Percentiles rank a stretch among this genome's conserved stretches.
phyloP scores from a whole-genome alignment of 1,140 invertebrate genomes.

The Tetraneura akinire region DNA sequence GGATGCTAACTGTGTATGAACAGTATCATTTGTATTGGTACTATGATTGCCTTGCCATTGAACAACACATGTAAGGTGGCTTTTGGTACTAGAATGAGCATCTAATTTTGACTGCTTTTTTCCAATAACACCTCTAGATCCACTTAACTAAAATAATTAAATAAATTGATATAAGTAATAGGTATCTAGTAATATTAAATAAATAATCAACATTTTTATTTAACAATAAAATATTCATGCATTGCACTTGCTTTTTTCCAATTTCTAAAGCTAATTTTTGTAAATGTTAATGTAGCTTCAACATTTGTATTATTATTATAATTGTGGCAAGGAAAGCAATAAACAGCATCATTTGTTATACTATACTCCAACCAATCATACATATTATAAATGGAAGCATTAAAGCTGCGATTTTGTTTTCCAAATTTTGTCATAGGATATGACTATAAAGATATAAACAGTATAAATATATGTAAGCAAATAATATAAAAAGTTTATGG shows the following conservation, averaged over 20 bases:
- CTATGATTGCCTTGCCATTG: background rate
- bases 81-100: constrained; percentile 2
- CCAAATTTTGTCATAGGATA: background rate
- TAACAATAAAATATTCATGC: no score
- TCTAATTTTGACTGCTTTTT: constrained; percentile 1
- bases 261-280: background rate
- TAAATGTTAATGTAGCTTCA: no score
- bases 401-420: background rate
- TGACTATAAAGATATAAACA: no score
- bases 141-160: constrained; percentile 20
- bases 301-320: background rate
- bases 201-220: no score
- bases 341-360: background rate
- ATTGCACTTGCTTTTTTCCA: background rate
- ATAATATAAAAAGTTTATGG: no score
- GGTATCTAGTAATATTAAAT: background rate
- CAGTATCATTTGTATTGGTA: background rate
- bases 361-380: constrained; percentile 1
- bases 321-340: background rate
- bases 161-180: background rate
- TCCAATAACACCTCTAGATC: background rate
- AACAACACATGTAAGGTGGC: background rate
- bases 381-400: background rate
- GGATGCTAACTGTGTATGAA: background rate
- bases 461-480: no score